Base-by-base conservation (phyloP, 1,140 invertebrate species). In the Aplysia californica region DNA sequence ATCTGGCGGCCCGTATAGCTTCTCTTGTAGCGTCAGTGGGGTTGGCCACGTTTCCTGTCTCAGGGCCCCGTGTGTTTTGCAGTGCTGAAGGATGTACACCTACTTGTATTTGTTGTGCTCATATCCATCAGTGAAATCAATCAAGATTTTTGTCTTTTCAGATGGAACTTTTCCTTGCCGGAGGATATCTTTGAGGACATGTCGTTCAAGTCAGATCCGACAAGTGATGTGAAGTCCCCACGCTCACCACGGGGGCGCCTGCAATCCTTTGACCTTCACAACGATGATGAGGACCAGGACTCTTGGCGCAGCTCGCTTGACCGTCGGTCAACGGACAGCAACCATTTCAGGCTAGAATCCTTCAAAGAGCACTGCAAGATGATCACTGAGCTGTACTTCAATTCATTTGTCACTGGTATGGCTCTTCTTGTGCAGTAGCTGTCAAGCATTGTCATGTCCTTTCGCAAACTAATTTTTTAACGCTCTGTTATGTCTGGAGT, bases 321-420 rank as follows among this genome's bases (percentile, higher is more conserved):
- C 56, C 69, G 86, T 15, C 76, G 82, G 59, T 82, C 80, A 44
- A 85, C 79, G 38, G 87, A 86, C 61, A 83, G 81, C 33, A 80
- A 75, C 29, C 71, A 23, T 33, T 82, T 80, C 56, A 81, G 79
- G 1, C 75, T 71, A 3, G 80, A 77, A 5, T 83, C 83, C 26
- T 87, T 94, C 0, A 90, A 90, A 77, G 91, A 92, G 50, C 93
- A 94, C 82, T 94, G 93, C 77, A 91, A 91, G 75, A 85, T 91
- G 0, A 79, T 95, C 29, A 91, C 91, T 39, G 90, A 93, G 41
- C 90, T 92, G 1, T 94, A 93, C 87, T 93, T 92, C 55, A 93
- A 93, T 76, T 93, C 93, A 67, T 95, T 94, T 86, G 93, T 94
- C 0, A 90, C 92, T 36, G 92, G 88, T 89, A 79, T 79, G 67